phyloP scores from a whole-genome alignment of 2,113 vertebrate species.

The Benitochromis conjunctus region DNA sequence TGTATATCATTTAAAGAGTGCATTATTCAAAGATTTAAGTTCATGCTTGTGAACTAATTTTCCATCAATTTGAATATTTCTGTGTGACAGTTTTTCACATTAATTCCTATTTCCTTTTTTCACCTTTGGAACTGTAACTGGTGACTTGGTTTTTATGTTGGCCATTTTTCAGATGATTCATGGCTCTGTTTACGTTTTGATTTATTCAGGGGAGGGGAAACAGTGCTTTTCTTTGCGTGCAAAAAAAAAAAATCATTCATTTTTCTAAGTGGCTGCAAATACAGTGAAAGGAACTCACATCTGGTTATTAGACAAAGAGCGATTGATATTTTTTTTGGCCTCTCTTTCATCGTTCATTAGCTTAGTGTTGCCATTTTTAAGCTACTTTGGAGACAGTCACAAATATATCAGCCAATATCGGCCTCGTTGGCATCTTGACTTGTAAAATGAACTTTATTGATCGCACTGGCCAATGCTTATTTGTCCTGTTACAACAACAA shows the following conservation, averaged over 20 bases:
- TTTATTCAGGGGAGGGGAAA: not conserved
- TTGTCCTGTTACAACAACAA: rapidly evolving
- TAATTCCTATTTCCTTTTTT: not conserved
- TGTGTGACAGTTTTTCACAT: not conserved
- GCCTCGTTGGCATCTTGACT: not conserved
- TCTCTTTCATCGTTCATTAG: not conserved
- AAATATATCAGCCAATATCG: not conserved
- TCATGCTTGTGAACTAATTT: not conserved
- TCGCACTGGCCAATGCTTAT: not conserved
- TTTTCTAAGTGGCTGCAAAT: not conserved
- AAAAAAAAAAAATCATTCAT: not conserved
- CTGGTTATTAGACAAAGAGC: not conserved
- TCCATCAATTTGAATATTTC: not conserved
- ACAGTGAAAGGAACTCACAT: not conserved
- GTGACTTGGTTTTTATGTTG: not conserved
- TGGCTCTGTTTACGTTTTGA: conserved; percentile 1
- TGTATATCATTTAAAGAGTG: not conserved
- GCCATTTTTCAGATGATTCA: conserved; percentile 25
- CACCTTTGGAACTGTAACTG: not conserved
- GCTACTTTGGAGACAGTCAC: not conserved
- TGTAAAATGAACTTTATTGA: not conserved
- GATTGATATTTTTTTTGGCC: not conserved
- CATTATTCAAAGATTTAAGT: not conserved
- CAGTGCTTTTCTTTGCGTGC: not conserved
- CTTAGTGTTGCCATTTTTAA: not conserved